Evolutionary conservation across 2,888 invertebrate species (phyloP).

Genomic region (Chalcosyrphus nemorum): DNA sequence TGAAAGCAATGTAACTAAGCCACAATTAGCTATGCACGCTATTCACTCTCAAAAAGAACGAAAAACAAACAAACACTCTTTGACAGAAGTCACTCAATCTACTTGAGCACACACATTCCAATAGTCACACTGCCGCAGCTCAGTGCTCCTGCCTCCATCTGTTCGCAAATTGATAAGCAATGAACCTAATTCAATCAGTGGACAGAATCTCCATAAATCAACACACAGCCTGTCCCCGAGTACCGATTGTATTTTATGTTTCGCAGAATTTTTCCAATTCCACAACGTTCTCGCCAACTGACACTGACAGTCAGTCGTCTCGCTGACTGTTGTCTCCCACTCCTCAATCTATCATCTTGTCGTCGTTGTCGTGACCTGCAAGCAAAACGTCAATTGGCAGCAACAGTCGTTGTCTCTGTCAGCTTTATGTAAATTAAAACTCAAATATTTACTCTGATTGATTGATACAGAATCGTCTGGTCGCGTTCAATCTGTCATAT

Average conservation of each 20-base stretch:
- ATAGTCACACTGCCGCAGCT: no score
- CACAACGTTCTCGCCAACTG: conserved; percentile 20
- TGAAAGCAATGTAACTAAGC: no score
- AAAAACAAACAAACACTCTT: no score
- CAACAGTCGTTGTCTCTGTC: conserved; percentile 32
- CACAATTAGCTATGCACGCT: no score
- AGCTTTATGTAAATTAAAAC: conserved; percentile 60
- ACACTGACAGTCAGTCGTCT: conserved; percentile 50
- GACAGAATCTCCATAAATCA: conserved; percentile 48
- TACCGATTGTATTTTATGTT: neutral
- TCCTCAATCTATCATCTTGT: conserved; percentile 58
- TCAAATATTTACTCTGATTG: conserved; percentile 57
- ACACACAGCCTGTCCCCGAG: conserved; percentile 1
- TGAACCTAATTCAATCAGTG: conserved; percentile 61
- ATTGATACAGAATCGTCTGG: conserved; percentile 57
- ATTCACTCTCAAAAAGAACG: no score
- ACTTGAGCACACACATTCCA: neutral
- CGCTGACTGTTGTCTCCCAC: conserved; percentile 43
- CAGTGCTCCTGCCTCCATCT: conserved; percentile 14
- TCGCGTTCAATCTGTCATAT: conserved; percentile 34
- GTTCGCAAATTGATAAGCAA: conserved; percentile 49
- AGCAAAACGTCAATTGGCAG: conserved; percentile 48
- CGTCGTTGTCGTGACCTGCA: conserved; percentile 67
- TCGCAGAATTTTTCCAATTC: conserved; percentile 31
- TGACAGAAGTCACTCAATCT: neutral